phyloP scores from a whole-genome alignment of 2,113 vertebrate species.

The Cyanocitta stelleri region DNA sequence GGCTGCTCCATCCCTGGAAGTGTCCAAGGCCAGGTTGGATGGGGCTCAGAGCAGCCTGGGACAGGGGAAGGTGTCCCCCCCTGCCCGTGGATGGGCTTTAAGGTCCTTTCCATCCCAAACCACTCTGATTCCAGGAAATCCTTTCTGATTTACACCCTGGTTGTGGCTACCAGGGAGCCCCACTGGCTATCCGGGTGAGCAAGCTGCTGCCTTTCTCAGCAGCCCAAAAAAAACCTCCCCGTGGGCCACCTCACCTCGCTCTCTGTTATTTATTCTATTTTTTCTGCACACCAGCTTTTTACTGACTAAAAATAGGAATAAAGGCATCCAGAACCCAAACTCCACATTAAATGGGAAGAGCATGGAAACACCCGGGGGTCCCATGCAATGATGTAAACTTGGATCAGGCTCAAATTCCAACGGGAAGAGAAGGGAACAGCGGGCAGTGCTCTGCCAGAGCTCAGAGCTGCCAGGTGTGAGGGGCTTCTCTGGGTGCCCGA shows the following conservation, averaged over 20 bases:
- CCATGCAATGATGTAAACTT: accelerated
- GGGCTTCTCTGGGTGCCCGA: accelerated
- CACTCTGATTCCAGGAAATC: not conserved
- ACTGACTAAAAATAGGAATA: accelerated
- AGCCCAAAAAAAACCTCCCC: no score
- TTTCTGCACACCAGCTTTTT: not conserved
- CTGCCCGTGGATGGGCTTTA: not conserved
- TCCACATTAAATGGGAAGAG: not conserved
- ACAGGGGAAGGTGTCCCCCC: not conserved
- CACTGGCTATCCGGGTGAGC: not conserved
- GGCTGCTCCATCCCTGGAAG: not conserved
- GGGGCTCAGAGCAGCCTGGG: not conserved
- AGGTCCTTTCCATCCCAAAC: not conserved
- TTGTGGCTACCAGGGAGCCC: not conserved
- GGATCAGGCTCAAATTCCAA: not conserved
- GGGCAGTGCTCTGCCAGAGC: not conserved
- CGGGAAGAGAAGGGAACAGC: no score
- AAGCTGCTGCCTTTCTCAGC: not conserved
- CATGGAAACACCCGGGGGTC: accelerated
- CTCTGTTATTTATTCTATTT: not conserved
- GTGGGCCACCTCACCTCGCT: accelerated
- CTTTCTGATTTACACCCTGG: not conserved
- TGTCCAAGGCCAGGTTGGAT: not conserved
- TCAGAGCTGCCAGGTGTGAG: not conserved
- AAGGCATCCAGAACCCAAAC: not conserved